phyloP scores from a whole-genome alignment of 2,113 vertebrate genomes.

The Burhinus bistriatus region DNA sequence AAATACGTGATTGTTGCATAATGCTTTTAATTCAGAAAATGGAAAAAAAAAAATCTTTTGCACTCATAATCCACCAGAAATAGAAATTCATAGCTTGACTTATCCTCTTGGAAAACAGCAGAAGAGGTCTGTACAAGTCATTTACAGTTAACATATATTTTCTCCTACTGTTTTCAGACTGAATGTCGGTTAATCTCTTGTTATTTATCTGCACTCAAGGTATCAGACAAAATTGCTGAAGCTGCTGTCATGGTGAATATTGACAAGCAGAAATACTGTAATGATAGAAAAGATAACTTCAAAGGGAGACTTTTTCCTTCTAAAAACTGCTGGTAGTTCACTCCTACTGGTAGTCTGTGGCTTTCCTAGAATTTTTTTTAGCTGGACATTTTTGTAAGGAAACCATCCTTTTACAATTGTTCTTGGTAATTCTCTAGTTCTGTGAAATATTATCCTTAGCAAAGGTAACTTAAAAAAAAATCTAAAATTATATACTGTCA shows the following conservation, averaged over 20 bases:
- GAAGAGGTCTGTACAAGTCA: slow-evolving; percentile 49
- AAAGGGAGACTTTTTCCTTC: background rate
- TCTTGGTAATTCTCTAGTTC: background rate
- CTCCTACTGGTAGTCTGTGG: background rate
- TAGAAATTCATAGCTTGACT: slow-evolving; percentile 19
- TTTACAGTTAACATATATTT: slow-evolving; percentile 63
- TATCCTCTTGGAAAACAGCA: slow-evolving; percentile 46
- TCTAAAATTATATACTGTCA: background rate
- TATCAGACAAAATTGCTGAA: slow-evolving; percentile 43
- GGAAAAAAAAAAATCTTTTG: background rate
- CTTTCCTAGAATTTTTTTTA: background rate
- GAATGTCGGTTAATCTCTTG: slow-evolving; percentile 48
- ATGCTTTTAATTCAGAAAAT: background rate
- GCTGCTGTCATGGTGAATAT: slow-evolving; percentile 31
- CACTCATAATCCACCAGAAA: background rate
- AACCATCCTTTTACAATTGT: background rate
- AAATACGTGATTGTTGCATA: background rate
- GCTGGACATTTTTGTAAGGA: background rate
- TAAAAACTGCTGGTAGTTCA: background rate
- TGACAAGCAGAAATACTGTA: slow-evolving; percentile 48
- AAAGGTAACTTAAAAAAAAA: background rate
- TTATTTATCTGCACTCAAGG: slow-evolving; percentile 45
- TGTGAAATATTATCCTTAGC: background rate
- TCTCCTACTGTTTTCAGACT: slow-evolving; percentile 39
- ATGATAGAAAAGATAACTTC: background rate